A percentile compares a stretch with the other conserved stretches of the same genome.
Evolutionary conservation across 2,797 vertebrate species (phyloP).

Genomic region (Galagoides demidoff): DNA sequence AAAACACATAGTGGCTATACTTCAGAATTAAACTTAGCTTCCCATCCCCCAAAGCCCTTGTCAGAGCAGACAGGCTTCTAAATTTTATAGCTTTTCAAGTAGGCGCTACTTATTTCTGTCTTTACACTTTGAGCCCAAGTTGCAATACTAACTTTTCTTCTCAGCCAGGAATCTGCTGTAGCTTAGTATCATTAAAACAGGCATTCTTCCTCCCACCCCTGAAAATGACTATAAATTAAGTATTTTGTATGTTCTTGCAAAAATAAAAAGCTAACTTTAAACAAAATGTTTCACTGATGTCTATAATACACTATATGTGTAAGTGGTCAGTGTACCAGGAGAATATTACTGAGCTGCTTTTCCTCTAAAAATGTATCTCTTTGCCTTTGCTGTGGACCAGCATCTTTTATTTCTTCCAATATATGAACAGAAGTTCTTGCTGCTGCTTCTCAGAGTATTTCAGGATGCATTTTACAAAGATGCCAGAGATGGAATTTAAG

Average conservation of each 20-base stretch:
- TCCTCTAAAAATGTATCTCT: conserved; percentile 1
- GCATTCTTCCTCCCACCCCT: not conserved
- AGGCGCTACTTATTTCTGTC: not conserved
- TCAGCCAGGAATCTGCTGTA: not conserved
- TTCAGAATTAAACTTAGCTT: conserved; percentile 43
- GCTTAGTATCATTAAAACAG: not conserved
- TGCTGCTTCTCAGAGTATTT: not conserved
- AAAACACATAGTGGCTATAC: not conserved
- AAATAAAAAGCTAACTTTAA: conserved; percentile 71
- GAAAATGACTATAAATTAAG: conserved; percentile 68
- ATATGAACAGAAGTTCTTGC: not conserved
- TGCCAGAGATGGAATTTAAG: not conserved
- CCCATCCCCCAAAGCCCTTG: not conserved
- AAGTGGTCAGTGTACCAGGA: conserved; percentile 37
- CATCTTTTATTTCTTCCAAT: not conserved
- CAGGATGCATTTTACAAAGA: not conserved
- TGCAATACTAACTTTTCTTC: not conserved
- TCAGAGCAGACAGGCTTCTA: not conserved
- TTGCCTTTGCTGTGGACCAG: not conserved
- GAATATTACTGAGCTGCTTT: conserved; percentile 65
- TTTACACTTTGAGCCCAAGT: not conserved
- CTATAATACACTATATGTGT: not conserved
- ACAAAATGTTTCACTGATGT: conserved; percentile 73
- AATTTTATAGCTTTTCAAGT: not conserved
- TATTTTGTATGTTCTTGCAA: conserved; percentile 58